phyloP scores from a whole-genome alignment of 2,797 vertebrate genomes.

The Microchirus variegatus region DNA sequence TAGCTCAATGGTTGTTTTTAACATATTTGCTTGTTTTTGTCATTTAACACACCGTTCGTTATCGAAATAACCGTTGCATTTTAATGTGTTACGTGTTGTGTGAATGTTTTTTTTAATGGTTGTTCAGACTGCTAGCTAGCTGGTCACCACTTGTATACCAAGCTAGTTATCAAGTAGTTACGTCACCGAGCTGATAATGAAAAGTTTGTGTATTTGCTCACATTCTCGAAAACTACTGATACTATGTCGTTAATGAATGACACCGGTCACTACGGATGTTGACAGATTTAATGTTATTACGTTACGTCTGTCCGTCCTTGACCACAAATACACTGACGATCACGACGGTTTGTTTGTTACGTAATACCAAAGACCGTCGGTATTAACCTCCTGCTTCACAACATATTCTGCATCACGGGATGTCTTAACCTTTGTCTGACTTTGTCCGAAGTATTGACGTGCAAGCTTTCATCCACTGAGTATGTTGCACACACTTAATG shows the following conservation, averaged over 20 bases:
- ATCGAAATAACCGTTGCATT: no score
- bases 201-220: neutral
- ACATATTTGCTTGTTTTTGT: no score
- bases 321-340: neutral
- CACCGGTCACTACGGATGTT: neutral
- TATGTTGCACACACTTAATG: no score
- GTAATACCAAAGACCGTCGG: slow-evolving; percentile 23
- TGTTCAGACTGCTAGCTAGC: neutral
- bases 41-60: no score
- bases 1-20: neutral
- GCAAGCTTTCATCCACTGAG: no score
- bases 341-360: slow-evolving; percentile 36
- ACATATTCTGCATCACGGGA: neutral
- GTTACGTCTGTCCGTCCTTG: neutral
- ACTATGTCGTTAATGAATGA: neutral
- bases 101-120: neutral
- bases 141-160: neutral
- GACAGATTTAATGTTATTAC: neutral
- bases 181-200: neutral
- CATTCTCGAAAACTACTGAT: neutral
- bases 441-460: no score
- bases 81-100: no score
- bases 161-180: neutral
- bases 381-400: neutral
- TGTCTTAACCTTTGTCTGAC: neutral